A percentile compares a stretch with the other conserved stretches of the same genome.
phyloP scores from a whole-genome alignment of 35 echinoderm and acorn worm genomes.

The Ophioderma brevispina region DNA sequence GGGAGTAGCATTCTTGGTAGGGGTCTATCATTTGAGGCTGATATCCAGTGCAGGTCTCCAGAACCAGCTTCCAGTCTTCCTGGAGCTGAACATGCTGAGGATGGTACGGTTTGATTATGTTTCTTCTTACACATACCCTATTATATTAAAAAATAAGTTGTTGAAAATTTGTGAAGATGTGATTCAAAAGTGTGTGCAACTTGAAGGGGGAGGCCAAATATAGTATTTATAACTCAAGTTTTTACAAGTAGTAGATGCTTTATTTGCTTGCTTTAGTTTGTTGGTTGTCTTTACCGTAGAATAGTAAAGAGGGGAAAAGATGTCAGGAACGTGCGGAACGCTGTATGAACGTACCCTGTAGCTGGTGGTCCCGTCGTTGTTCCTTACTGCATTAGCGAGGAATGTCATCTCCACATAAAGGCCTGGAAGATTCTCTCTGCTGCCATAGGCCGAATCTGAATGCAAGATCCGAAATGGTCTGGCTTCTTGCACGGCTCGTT shows the following conservation, averaged over 20 bases:
- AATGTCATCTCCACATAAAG: constrained; percentile 58
- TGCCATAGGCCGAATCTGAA: background rate
- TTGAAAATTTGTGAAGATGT: no score
- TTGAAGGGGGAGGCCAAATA: no score
- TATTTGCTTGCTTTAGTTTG: no score
- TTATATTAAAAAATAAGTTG: background rate
- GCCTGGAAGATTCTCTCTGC: background rate
- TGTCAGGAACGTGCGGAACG: no score
- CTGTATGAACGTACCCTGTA: constrained; percentile 40
- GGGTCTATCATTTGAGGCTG: background rate
- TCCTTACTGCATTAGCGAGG: constrained; percentile 54
- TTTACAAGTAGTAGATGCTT: no score
- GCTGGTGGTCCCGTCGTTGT: constrained; percentile 47
- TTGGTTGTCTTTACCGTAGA: no score
- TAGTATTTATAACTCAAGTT: background rate
- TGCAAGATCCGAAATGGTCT: constrained; percentile 48
- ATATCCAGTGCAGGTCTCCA: constrained; percentile 42
- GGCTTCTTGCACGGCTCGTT: constrained; percentile 17
- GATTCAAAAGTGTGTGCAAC: no score
- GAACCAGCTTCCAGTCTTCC: background rate
- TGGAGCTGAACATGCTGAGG: background rate
- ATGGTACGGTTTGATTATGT: constrained; percentile 10
- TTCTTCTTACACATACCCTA: constrained; percentile 53
- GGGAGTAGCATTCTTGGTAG: constrained; percentile 54
- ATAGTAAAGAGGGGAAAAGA: no score